Evolutionary conservation across 1,140 invertebrate species (phyloP), one percentile per base, ranked within the genome.

Genomic region (Ganaspis sp.): DNA sequence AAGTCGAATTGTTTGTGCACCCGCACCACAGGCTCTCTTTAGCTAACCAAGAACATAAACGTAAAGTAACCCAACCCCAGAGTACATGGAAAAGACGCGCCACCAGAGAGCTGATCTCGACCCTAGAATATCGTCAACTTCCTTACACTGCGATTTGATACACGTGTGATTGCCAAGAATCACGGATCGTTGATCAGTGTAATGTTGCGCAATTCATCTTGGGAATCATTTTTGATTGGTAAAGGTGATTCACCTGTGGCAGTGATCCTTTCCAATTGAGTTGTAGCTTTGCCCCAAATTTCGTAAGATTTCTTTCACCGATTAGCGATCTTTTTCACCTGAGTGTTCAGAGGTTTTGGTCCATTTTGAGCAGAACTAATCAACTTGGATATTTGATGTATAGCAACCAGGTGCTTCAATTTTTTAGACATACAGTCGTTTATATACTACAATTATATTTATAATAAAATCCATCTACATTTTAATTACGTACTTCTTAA

Each of bases 1-100:
- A 86, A 89, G 83, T 85, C 83, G 85, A 87, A 88, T 86, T 87
- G 83, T 88, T 89, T 84, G 83, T 81, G 75, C 78, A 77, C 70
- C 73, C 15, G 53, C 73, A 49, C 73, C 64, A 29, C 45, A 70
- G 64, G 64, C 29, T 70, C 40, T 49, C 37, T 49, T 74, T 29
- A 4, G 3, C 15, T 49, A n/a, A 6, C 45, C 19, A 49, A 17
- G 45, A 49, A 49, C 19, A n/a, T 49, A 49, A 17, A 17, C n/a
- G 29, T 34, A 34, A 34, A 49, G 45, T n/a, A 49, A 49, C 45
- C 45, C 29, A 34, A 34, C 29, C 29, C 29, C 29, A 34, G 2
- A 34, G 29, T 4, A 17, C 15, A 5, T 49, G 19, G n/a, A 49
- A 49, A 49, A 19, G 45, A 1, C 4, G 45, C 45, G 45, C 45